phyloP scores from a whole-genome alignment of 1,140 invertebrate genomes.

The Drosophila nigrodunni region DNA sequence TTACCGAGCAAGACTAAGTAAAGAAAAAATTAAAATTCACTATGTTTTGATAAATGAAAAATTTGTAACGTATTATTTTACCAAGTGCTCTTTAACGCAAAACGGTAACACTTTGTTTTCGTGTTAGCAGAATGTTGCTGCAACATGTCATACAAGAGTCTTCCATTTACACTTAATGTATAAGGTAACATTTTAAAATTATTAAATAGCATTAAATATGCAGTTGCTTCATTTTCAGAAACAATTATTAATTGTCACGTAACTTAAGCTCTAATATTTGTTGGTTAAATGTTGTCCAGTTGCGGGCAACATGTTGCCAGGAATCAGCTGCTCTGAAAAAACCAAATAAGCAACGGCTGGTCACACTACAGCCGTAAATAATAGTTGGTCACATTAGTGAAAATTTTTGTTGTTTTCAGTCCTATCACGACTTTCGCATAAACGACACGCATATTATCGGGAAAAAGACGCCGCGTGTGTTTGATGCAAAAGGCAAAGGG shows the following conservation, averaged over 20 bases:
- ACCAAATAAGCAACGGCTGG: constrained; percentile 16
- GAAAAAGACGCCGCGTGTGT: constrained; percentile 54
- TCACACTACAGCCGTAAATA: not conserved
- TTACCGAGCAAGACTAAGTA: too few relatives aligned
- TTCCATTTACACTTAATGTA: not conserved
- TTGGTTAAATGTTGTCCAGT: not conserved
- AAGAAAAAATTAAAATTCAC: too few relatives aligned
- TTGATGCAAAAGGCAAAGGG: constrained; percentile 46
- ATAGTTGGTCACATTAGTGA: constrained; percentile 29
- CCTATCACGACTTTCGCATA: constrained; percentile 56
- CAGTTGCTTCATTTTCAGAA: too few relatives aligned
- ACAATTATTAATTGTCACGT: too few relatives aligned
- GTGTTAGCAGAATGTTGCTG: not conserved
- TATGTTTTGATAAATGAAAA: too few relatives aligned
- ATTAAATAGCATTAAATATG: too few relatives aligned
- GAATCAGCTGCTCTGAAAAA: constrained; percentile 36
- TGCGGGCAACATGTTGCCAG: constrained; percentile 32
- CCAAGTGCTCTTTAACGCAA: too few relatives aligned
- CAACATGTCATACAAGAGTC: not conserved
- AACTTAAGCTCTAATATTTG: too few relatives aligned
- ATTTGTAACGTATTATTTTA: too few relatives aligned
- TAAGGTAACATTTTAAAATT: too few relatives aligned
- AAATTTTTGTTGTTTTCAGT: constrained; percentile 52
- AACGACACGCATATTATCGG: constrained; percentile 51
- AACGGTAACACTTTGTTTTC: too few relatives aligned